Conservation (phyloP, 2,113 vertebrate genomes). For the Pavo muticus region DNA sequence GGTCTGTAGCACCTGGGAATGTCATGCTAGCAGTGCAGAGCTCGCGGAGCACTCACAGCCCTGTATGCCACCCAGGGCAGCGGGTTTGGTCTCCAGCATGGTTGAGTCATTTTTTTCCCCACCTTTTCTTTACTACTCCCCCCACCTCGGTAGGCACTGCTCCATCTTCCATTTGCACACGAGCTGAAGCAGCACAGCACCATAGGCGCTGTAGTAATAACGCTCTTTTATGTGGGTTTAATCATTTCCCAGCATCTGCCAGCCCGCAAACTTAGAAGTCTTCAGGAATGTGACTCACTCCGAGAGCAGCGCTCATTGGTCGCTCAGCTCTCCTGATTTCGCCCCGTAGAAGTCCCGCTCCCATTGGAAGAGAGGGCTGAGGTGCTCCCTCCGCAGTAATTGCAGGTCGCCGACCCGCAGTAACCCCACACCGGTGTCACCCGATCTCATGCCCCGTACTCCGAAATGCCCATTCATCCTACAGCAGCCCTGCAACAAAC, state of each 20-base stretch:
- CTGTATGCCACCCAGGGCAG: not conserved
- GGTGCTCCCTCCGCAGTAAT: slow-evolving; percentile 50
- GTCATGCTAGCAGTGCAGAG: not conserved
- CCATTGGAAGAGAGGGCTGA: slow-evolving; percentile 63
- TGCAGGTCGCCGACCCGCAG: slow-evolving; percentile 43
- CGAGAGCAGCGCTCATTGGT: slow-evolving; percentile 33
- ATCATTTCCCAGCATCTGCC: slow-evolving; percentile 47
- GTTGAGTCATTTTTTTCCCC: not conserved
- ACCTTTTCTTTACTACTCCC: no score
- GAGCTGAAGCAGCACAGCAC: not conserved
- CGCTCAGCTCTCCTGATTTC: slow-evolving; percentile 57
- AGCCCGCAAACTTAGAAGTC: slow-evolving; percentile 53
- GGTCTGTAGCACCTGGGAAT: not conserved
- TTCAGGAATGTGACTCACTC: slow-evolving; percentile 58
- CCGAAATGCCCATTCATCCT: not conserved
- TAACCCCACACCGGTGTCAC: slow-evolving; percentile 34
- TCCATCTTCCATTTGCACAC: not conserved
- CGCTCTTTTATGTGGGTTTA: slow-evolving; percentile 65
- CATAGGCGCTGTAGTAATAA: slow-evolving; percentile 46
- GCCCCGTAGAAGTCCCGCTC: not conserved
- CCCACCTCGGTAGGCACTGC: not conserved
- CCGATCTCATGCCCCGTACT: not conserved
- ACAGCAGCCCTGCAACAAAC: not conserved
- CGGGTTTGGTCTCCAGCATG: not conserved
- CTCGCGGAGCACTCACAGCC: not conserved